Conservation (phyloP, 2,797 vertebrate species). For the Helostoma temminkii region DNA sequence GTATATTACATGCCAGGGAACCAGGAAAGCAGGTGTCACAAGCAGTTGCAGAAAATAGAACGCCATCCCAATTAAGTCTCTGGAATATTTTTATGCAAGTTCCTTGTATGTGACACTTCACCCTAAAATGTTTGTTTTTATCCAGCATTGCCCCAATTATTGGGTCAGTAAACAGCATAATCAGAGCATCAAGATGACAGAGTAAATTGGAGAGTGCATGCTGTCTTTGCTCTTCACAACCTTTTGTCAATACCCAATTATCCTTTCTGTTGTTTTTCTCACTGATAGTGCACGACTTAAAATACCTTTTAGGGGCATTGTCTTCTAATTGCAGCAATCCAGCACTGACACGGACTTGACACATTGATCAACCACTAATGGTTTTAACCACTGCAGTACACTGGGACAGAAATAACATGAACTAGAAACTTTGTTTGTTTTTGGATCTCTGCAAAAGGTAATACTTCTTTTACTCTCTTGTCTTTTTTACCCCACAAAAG, state of each 20-base stretch:
- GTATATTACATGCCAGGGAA: conserved; percentile 45
- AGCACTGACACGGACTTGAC: conserved; percentile 66
- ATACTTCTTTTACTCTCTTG: conserved; percentile 4
- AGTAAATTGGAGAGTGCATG: conserved; percentile 76
- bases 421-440: background rate
- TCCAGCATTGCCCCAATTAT: conserved; percentile 74
- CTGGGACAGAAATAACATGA: conserved; percentile 5
- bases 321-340: conserved; percentile 82
- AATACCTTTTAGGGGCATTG: conserved; percentile 76
- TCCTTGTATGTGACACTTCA: conserved; percentile 52
- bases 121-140: conserved; percentile 73
- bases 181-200: conserved; percentile 80
- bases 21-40: conserved; percentile 34
- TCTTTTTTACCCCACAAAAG: conserved; percentile 3
- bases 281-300: conserved; percentile 71
- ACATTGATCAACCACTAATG: conserved; percentile 76
- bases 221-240: conserved; percentile 71
- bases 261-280: conserved; percentile 74
- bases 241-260: conserved; percentile 87
- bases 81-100: conserved; percentile 50
- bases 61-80: conserved; percentile 44
- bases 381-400: conserved; percentile 32
- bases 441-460: conserved; percentile 18
- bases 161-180: conserved; percentile 81
- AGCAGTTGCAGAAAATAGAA: conserved; percentile 21